Evolutionary conservation across 92 coral and sea anemone species (phyloP), one percentile per base, ranked within the genome.

Genomic region (Palythoa grandiflora): DNA sequence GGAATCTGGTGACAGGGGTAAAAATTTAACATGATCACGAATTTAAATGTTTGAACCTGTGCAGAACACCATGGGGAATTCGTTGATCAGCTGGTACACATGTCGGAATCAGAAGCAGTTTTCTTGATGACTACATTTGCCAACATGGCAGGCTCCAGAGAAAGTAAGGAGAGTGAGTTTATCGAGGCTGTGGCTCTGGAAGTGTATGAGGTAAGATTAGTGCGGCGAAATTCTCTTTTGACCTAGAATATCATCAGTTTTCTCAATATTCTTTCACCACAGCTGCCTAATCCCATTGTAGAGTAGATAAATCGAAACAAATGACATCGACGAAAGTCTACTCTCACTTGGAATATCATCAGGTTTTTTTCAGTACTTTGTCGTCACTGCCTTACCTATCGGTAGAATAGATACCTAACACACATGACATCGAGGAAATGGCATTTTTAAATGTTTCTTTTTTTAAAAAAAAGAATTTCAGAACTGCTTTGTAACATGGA

Each of bases 91-190:
- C 89, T 95, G n/a, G 91, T 93, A 13, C 91, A 85, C 73, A 97
- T 95, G 97, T 89, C 98, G 0, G 97, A 95, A 83, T 92, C 99
- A 2, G 98, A 97, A 83, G 98, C 98, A 19, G 92, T 97, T 12
- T 97, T 95, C 68, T 80, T 97, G 84, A 90, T 97, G 74, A 97
- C 99, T 39, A 97, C 99, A 3, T 97, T 95, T 93, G 93, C 99
- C 16, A 97, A 97, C 89, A 95, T 97, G 94, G 99, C 99, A 5
- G 90, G 93, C 52, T 96, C 98, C 47, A 89, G 99, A 44, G 92
- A 92, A 28, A 83, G 83, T n/a, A 89, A 91, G 72, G 98, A 97
- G 50, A 89, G 75, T 57, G 99, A 97, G 78, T 94, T 97, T 13
- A 97, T 97, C 35, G 94, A 93, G 79, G 97, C 99, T 40, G 93